A percentile compares a stretch with the other conserved stretches of the same genome.
These are phyloP conservation scores for Podilymbus podiceps DNA, from an alignment of 2,113 vertebrate genomes.

Conservation along the genomic window DNA sequence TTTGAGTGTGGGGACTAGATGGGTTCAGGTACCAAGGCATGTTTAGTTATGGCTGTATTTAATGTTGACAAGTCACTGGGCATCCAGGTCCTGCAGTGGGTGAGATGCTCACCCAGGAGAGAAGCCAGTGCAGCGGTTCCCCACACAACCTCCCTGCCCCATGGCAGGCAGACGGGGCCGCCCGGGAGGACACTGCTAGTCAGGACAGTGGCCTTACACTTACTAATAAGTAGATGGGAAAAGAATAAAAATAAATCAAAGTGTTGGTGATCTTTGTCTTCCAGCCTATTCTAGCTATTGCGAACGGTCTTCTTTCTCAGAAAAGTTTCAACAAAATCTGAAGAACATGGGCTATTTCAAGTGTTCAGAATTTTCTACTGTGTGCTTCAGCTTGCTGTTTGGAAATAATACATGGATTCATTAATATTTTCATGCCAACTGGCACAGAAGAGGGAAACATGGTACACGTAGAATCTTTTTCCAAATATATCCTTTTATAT, in stretches of 20 bases:
- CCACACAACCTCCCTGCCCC: rapidly evolving
- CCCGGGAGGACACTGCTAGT: neutral
- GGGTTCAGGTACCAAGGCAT: neutral
- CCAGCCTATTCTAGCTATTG: neutral
- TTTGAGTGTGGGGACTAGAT: neutral
- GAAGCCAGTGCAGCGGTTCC: neutral
- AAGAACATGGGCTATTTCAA: neutral
- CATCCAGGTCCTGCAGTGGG: neutral
- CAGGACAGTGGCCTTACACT: neutral
- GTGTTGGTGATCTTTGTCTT: neutral
- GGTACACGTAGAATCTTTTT: neutral
- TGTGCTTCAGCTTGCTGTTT: neutral
- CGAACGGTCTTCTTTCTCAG: neutral
- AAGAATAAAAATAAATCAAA: neutral
- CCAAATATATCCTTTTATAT: neutral
- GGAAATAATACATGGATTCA: neutral
- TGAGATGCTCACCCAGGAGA: neutral
- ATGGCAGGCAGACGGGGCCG: neutral
- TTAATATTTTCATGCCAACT: neutral
- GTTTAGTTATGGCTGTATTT: neutral
- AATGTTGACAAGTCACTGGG: neutral
- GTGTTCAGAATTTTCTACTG: neutral
- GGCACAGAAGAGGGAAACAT: neutral
- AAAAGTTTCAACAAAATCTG: neutral
- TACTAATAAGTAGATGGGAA: neutral